These are phyloP conservation scores for Myrmecophaga tridactyla DNA, from an alignment of 2,113 vertebrate species.

Conservation along the genomic window DNA sequence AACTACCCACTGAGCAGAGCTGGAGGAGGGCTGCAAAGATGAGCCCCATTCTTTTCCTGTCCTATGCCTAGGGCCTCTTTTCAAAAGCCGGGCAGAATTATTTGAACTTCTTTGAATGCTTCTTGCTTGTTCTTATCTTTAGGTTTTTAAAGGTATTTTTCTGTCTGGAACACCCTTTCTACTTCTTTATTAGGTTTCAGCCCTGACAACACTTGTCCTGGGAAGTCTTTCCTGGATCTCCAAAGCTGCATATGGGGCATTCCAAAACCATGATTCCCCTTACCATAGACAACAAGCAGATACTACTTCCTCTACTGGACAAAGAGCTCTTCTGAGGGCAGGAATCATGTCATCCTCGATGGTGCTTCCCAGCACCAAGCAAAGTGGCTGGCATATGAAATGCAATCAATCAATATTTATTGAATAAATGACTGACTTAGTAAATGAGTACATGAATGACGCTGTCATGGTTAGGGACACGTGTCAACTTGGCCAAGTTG, in stretches of 20 bases:
- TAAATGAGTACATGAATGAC: not conserved
- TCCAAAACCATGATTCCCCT: not conserved
- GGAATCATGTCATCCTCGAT: not conserved
- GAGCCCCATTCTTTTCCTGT: not conserved
- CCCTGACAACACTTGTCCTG: not conserved
- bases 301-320: not conserved
- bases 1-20: not conserved
- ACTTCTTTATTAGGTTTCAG: not conserved
- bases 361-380: not conserved
- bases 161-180: not conserved
- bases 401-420: not conserved
- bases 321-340: not conserved
- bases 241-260: not conserved
- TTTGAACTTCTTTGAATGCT: not conserved
- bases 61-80: not conserved
- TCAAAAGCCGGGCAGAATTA: not conserved
- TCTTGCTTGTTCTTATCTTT: slow-evolving; percentile 2
- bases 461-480: too few species aligned
- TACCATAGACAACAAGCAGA: not conserved
- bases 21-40: not conserved
- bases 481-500: too few species aligned
- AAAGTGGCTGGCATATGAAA: not conserved
- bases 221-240: not conserved
- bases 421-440: not conserved
- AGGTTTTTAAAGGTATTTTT: not conserved